These are phyloP conservation scores for Apantesis nais DNA, from an alignment of 2,888 invertebrate genomes.

Conservation along the genomic window DNA sequence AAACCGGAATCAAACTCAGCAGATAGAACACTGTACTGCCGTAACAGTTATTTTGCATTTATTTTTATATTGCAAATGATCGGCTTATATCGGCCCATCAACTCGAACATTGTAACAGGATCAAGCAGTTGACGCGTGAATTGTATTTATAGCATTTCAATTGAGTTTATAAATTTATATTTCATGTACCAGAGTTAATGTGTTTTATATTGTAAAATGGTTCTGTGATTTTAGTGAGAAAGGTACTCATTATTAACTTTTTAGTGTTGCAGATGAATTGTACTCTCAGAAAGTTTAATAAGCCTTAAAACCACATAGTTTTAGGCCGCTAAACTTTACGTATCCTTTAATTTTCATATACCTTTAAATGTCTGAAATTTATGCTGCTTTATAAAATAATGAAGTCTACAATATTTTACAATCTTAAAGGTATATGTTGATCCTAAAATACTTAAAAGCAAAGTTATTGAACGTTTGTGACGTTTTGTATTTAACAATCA, in stretches of 20 bases:
- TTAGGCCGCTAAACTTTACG: too few relatives aligned
- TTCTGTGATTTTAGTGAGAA: conserved; percentile 20
- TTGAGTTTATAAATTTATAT: conserved; percentile 60
- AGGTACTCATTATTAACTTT: conserved; percentile 17
- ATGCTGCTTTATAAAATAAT: background rate
- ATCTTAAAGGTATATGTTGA: too few relatives aligned
- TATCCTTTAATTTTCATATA: too few relatives aligned
- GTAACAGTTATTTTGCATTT: conserved; percentile 44
- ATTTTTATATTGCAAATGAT: conserved; percentile 76
- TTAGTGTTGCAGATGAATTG: background rate
- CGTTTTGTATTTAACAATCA: too few relatives aligned
- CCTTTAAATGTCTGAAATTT: too few relatives aligned
- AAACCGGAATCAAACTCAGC: conserved; percentile 40
- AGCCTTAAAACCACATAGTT: background rate
- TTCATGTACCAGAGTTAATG: conserved; percentile 36
- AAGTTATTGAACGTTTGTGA: too few relatives aligned
- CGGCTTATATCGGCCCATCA: conserved; percentile 79
- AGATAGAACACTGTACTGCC: conserved; percentile 29
- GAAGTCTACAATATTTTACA: too few relatives aligned
- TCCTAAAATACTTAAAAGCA: too few relatives aligned
- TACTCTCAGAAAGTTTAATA: background rate
- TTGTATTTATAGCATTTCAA: conserved; percentile 73
- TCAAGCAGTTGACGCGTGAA: conserved; percentile 76
- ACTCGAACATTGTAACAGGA: conserved; percentile 75
- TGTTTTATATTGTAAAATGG: conserved; percentile 32